phyloP scores from a whole-genome alignment of 1,140 invertebrate genomes.

The Tetramorium alpestre region DNA sequence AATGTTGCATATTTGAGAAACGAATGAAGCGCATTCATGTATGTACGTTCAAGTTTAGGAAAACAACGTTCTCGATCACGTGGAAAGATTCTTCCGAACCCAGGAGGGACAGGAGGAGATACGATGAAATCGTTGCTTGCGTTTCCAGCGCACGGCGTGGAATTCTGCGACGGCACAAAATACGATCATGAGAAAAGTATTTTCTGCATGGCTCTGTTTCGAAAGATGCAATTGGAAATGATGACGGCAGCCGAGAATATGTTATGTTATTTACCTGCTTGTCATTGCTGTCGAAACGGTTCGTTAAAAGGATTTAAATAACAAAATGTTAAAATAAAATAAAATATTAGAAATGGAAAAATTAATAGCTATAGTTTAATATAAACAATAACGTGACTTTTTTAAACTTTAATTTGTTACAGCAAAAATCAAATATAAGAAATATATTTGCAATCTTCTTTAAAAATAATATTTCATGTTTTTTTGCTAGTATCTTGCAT shows the following conservation, averaged over 20 bases:
- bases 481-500: not conserved
- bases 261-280: slow-evolving; percentile 39
- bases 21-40: not conserved
- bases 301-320: not conserved
- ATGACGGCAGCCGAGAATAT: slow-evolving; percentile 1
- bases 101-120: not conserved
- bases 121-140: slow-evolving; percentile 7
- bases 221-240: slow-evolving; percentile 25
- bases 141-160: slow-evolving; percentile 16
- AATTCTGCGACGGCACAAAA: slow-evolving; percentile 29
- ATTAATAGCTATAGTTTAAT: not conserved
- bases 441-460: not conserved
- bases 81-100: slow-evolving; percentile 38
- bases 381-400: not conserved
- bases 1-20: slow-evolving; percentile 46
- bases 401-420: not conserved
- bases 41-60: slow-evolving; percentile 43
- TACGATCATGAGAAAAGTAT: slow-evolving; percentile 53
- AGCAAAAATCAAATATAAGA: not conserved
- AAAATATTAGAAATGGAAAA: not conserved
- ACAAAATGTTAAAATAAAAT: not conserved
- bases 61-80: slow-evolving; percentile 58
- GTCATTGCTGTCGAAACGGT: not conserved
- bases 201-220: slow-evolving; percentile 30
- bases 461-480: not conserved